Percentiles rank a stretch among this genome's conserved stretches.
These are phyloP conservation scores for Rhinella marina DNA, from an alignment of 2,797 vertebrate genomes.

Conservation along the genomic window DNA sequence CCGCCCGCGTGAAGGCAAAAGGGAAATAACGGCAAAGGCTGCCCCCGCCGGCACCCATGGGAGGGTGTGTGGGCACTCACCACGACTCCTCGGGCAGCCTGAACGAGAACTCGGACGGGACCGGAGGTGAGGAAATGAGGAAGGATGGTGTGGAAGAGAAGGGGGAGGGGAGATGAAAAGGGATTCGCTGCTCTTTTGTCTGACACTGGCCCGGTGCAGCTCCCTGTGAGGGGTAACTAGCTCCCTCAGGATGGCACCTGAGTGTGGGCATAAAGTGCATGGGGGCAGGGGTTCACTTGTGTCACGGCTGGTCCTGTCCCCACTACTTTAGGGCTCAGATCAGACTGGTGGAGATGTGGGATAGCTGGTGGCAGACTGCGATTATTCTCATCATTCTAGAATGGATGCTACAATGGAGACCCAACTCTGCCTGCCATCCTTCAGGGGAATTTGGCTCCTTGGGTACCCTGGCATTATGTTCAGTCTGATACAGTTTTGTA, in stretches of 20 bases:
- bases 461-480: too few relatives aligned
- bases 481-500: too few relatives aligned
- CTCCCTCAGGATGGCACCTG: not conserved
- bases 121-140: conserved; percentile 84
- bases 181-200: conserved; percentile 58
- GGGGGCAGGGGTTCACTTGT: not conserved
- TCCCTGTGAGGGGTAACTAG: conserved; percentile 21
- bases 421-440: not conserved
- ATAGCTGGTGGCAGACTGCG: not conserved
- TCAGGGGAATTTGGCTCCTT: too few relatives aligned
- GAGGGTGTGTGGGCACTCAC: conserved; percentile 98
- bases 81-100: conserved; percentile 97
- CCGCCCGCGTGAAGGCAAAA: conserved; percentile 47
- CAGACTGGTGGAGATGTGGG: not conserved
- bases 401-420: conserved; percentile 20
- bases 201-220: conserved; percentile 42
- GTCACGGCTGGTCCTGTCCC: not conserved
- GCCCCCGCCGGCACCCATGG: conserved; percentile 87
- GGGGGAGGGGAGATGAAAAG: conserved; percentile 60
- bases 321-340: not conserved
- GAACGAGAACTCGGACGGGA: conserved; percentile 97
- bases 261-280: not conserved
- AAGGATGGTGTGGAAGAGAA: conserved; percentile 63
- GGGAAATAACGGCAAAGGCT: conserved; percentile 52
- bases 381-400: not conserved